Conservation (phyloP, 2,797 vertebrate species). For the Trichosurus vulpecula region DNA sequence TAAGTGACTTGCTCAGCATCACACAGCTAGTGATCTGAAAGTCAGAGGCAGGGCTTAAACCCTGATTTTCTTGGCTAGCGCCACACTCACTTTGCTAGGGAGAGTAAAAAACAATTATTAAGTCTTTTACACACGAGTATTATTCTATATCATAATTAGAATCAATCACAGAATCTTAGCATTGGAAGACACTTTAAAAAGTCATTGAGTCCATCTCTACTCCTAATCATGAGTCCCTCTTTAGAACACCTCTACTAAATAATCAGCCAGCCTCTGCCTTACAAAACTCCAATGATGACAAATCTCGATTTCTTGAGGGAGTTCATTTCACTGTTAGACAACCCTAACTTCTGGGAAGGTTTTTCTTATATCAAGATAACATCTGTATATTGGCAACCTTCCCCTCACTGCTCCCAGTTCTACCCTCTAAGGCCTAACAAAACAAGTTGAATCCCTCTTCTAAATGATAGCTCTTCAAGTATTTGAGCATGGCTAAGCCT, state of each 20-base stretch:
- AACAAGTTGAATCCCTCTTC: neutral
- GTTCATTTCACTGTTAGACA: neutral
- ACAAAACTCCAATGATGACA: neutral
- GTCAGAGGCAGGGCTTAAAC: neutral
- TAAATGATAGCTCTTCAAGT: neutral
- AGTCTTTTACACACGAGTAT: neutral
- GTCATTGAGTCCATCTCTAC: neutral
- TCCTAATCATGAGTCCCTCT: neutral
- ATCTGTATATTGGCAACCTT: neutral
- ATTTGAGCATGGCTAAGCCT: neutral
- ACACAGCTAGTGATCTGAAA: neutral
- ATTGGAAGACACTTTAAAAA: neutral
- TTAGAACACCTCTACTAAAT: neutral
- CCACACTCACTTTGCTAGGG: neutral
- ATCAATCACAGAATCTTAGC: neutral
- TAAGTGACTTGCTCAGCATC: neutral
- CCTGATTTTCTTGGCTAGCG: neutral
- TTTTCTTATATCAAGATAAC: neutral
- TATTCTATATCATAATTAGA: neutral
- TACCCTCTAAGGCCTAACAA: neutral
- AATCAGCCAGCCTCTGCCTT: neutral
- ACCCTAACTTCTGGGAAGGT: neutral
- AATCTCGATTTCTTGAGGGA: neutral
- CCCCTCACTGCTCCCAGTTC: neutral
- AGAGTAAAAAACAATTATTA: neutral